Percentiles rank a stretch among this genome's conserved stretches.
phyloP scores from a whole-genome alignment of 2,113 vertebrate species.

The Sigmodon hispidus region DNA sequence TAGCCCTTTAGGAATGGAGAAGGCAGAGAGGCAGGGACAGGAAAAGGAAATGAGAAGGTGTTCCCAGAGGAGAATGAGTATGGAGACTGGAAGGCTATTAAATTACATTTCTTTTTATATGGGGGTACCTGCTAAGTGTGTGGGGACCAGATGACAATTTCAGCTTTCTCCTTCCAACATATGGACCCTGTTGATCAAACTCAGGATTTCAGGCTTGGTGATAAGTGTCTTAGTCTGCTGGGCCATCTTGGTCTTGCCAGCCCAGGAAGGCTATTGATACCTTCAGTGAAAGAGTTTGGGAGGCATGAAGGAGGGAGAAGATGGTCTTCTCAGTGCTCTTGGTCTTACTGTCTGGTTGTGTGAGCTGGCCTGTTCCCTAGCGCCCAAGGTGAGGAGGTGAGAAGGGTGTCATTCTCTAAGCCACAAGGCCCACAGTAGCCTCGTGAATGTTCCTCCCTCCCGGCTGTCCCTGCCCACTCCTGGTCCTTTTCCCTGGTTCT shows the following conservation, averaged over 20 bases:
- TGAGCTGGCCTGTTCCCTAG: neutral
- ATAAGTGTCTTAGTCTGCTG: neutral
- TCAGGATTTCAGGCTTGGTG: neutral
- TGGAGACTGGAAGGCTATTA: neutral
- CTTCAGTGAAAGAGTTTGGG: neutral
- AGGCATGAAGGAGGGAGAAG: neutral
- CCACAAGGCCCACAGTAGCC: neutral
- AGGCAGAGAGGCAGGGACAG: neutral
- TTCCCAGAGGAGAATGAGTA: neutral
- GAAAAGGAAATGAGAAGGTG: neutral
- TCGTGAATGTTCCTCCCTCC: too few species aligned
- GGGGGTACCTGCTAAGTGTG: fast-evolving
- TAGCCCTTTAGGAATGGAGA: neutral
- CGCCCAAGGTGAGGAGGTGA: neutral
- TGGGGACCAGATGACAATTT: neutral
- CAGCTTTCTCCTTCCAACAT: neutral
- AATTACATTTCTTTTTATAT: neutral
- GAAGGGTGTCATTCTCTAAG: neutral
- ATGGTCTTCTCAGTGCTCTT: neutral
- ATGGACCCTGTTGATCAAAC: neutral
- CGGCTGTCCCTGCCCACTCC: neutral
- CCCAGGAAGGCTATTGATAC: neutral
- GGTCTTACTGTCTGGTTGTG: too few species aligned
- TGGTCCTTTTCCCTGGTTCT: neutral
- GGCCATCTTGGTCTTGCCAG: neutral